Evolutionary conservation across 2,888 invertebrate genomes (phyloP).

Genomic region (Schizaphis graminum): DNA sequence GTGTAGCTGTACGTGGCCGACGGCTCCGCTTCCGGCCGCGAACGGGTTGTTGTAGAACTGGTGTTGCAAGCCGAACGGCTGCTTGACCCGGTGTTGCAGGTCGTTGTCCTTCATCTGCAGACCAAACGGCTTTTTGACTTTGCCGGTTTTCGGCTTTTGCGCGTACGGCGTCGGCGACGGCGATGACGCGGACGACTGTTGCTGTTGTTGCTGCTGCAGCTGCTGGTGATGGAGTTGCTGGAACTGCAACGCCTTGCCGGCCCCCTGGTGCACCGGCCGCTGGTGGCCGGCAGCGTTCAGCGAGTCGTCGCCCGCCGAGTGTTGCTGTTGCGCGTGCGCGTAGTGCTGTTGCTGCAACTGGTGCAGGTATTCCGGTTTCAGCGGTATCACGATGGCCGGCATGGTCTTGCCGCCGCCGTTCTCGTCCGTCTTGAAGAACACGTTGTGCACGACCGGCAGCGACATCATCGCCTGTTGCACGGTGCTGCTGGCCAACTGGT

Average conservation of each 20-base stretch:
- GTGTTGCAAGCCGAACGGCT: slow-evolving; percentile 49
- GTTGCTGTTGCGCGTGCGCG: slow-evolving; percentile 25
- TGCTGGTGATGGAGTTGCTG: slow-evolving; percentile 10
- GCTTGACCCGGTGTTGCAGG: slow-evolving; percentile 47
- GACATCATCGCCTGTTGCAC: slow-evolving; percentile 63
- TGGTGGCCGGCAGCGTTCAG: slow-evolving; percentile 48
- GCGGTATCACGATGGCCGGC: slow-evolving; percentile 62
- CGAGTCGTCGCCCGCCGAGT: slow-evolving; percentile 20
- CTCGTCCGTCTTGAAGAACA: slow-evolving; percentile 63
- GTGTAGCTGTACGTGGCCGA: neutral
- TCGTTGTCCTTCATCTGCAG: slow-evolving; percentile 47
- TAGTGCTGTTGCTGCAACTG: slow-evolving; percentile 55
- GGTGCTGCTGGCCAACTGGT: slow-evolving; percentile 53
- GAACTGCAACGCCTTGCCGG: slow-evolving; percentile 22
- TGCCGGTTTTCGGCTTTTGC: slow-evolving; percentile 40
- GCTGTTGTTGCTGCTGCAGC: neutral
- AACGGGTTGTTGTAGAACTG: slow-evolving; percentile 40
- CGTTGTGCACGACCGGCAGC: slow-evolving; percentile 63
- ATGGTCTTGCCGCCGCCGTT: slow-evolving; percentile 59
- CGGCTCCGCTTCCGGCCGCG: neutral
- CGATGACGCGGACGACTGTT: neutral
- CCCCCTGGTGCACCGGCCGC: slow-evolving; percentile 17
- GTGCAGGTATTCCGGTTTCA: slow-evolving; percentile 61
- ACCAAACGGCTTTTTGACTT: slow-evolving; percentile 52
- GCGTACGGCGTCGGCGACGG: neutral